Conservation (phyloP, 2,797 vertebrate species). For the Pogonophryne albipinna region DNA sequence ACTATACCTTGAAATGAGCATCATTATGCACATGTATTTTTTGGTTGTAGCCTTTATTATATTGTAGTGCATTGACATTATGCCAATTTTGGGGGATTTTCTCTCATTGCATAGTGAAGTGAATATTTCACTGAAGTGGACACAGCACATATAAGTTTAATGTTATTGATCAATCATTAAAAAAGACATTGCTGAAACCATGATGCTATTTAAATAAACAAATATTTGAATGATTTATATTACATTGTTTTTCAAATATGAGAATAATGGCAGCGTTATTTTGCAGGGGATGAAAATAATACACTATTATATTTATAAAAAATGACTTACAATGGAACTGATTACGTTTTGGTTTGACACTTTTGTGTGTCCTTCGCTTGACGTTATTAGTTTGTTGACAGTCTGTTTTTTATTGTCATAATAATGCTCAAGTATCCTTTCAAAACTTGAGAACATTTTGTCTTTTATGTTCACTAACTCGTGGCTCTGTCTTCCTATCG, state of each 20-base stretch:
- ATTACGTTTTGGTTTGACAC: neutral
- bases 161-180: neutral
- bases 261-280: neutral
- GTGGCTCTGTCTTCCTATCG: neutral
- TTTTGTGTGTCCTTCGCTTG: neutral
- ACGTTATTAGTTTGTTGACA: neutral
- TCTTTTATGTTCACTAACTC: neutral
- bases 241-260: neutral
- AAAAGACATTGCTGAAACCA: neutral
- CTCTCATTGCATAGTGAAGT: neutral
- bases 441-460: neutral
- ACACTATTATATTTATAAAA: too few relatives aligned
- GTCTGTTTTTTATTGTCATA: neutral
- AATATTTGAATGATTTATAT: too few relatives aligned
- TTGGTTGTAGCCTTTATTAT: neutral
- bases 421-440: neutral
- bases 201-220: too few relatives aligned
- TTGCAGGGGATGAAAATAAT: neutral
- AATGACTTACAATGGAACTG: neutral
- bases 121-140: constrained; percentile 14
- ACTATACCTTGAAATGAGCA: too few relatives aligned
- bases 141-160: neutral
- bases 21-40: neutral
- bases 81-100: neutral
- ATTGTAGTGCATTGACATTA: neutral